Evolutionary conservation across 1,140 invertebrate genomes (phyloP), one percentile per base, ranked within the genome.

Genomic region (Drosophila asahinai): DNA sequence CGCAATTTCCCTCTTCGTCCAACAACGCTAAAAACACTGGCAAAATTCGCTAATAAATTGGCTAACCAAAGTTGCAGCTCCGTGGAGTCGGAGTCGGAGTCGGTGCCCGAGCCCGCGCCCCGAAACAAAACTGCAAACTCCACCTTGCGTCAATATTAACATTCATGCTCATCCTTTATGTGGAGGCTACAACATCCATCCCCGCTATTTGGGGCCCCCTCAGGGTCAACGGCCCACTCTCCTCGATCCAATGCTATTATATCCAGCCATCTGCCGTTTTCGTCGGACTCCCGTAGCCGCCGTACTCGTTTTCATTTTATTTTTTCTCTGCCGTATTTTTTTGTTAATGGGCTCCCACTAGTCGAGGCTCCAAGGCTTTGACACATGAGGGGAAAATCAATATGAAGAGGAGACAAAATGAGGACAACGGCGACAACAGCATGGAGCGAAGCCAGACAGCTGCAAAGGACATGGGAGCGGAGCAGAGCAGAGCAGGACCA

Each of bases 131-230:
- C 59, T 58, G 30, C 55, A 60, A 75, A 71, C 82, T 86, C 78
- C 82, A 86, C 78, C 82, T 86, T 81, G 78, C 82, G 64, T 86
- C 82, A 84, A 84, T 84, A 84, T 84, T 81, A 86, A 86, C 78
- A 86, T 86, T 81, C 74, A 84, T 86, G 82, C 82, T 86, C 82
- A 86, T 86, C 82, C 82, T 81, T 84, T 81, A 58, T 52, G 45
- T 73, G 70, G 70, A 22, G 52, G 33, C 33, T 22, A 55, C 52
- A 22, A 55, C 52, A 22, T 40, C 3, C 61, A 55, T 55, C 42
- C 52, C 43, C 49, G 71, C 27, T 25, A 36, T 55, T 72, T 54
- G 45, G 36, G 62, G 25, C 25, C 45, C 30, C 54, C 42, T 57
- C 74, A 79, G 81, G 84, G 84, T 87, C 83, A 87, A 87, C 80